Base-by-base conservation (phyloP, 30 jellyfish, hydroid and myxozoan genomes). In the Aurelia aurita complex sp. Pacific region DNA sequence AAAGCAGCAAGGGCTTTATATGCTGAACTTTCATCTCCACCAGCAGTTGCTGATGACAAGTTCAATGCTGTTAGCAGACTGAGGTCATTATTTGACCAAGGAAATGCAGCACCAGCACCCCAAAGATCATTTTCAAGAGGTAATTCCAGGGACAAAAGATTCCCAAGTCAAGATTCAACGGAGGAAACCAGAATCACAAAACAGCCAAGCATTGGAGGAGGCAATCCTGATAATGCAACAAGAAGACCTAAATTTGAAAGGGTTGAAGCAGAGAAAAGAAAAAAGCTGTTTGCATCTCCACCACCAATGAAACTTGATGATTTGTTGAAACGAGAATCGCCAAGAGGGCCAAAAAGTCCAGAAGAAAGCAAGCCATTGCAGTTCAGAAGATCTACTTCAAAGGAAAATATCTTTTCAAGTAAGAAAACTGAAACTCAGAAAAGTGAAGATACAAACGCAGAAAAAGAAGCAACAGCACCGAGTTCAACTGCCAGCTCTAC, bases 1-100 rank as follows among this genome's bases (percentile, higher is more conserved):
- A 82, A 82, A 57, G 91, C 85, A 34, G 76, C 91, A 4, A 79
- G 53, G 75, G 86, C 86, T 19, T 67, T 88, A 6, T 91, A 91
- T 62, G 96, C 90, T 11, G 98, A 91, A 75, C 82, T 91, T 6
- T 85, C 98, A 53, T 86, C 88, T 16, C 77, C 91, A 18, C 98
- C 98, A 10, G 84, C 67, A 54, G 83, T 59, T 51, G 67, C 63
- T 32, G 87, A 71, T 67, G 87, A 79, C 17, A 79, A 79, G 29
- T 76, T 70, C 57, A 78, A 86, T 70, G 89, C 88, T 59, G 96
- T 74, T 29, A 86, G 83, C 71, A 82, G 86, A 17, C 62, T 86
- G 12, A 80, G 88, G 36, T 78, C 96, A 1, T 42, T 74, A 69
- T 74, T 70, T 68, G 88, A 74, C 63, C 96, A 79, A 3, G 46